These are phyloP conservation scores for Nothocercus nigrocapillus DNA, from an alignment of 2,113 vertebrate genomes.

Conservation along the genomic window DNA sequence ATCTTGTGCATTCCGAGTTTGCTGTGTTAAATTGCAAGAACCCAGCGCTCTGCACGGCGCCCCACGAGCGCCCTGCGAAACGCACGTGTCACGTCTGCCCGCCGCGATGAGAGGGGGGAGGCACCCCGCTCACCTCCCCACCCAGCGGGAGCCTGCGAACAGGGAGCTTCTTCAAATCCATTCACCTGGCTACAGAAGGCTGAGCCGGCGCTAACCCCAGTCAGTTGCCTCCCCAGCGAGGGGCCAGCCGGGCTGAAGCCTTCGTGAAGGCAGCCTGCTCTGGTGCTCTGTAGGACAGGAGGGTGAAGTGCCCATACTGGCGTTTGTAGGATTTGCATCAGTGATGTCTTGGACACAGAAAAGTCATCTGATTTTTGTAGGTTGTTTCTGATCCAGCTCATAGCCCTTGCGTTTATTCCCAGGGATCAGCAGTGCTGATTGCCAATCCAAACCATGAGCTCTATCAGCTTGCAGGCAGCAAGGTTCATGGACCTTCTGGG, in stretches of 20 bases:
- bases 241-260: not conserved
- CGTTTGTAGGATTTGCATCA: not conserved
- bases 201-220: not conserved
- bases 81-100: not conserved
- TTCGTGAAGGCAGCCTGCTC: not conserved
- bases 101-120: too few species aligned
- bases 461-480: not conserved
- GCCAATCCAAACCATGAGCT: not conserved
- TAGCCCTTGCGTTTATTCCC: not conserved
- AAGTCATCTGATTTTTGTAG: not conserved
- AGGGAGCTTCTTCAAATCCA: not conserved
- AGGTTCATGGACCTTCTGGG: not conserved
- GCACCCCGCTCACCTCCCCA: not conserved
- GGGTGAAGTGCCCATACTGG: not conserved
- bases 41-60: not conserved
- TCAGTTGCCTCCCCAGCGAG: not conserved
- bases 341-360: not conserved
- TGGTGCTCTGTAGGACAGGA: not conserved
- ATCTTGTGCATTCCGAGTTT: not conserved
- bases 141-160: not conserved
- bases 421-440: not conserved
- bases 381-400: not conserved
- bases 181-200: not conserved
- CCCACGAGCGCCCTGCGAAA: not conserved
- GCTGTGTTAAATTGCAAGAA: constrained; percentile 37